Base-by-base conservation (phyloP, 2,888 invertebrate genomes). In the Adela reaumurella region DNA sequence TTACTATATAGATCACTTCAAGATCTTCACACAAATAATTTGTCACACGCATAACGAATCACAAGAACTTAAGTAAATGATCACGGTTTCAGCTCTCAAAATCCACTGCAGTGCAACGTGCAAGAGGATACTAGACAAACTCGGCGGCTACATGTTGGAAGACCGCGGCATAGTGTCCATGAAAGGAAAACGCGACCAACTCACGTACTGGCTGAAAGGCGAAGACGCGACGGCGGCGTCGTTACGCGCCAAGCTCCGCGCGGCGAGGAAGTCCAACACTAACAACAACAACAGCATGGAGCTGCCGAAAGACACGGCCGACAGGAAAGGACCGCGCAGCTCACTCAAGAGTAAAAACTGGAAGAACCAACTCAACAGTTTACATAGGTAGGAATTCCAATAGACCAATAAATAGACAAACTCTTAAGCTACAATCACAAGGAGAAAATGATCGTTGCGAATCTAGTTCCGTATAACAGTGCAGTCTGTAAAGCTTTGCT, bases 171-270 rank as follows among this genome's bases (percentile, higher is more conserved):
- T 89, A 24, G 83, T 92, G 3, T 74, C 86, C 2, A 88, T 93
- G 84, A 93, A 93, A 64, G 92, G 92, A 45, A 92, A 92, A 67
- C 89, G 90, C 0, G 90, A 91, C 43, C 87, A 90, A 63, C 70
- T 85, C 53, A 94, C 94, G 1, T 93, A 88, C 66, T 94, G 92
- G 92, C 68, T 94, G 41, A 69, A 87, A 4, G 92, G 91, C 0
- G 92, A 93, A 63, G 87, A 90, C 50, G 74, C 83, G 0, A 68
- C 72, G 5, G 81, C 83, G 43, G 81, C 85, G 19, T 74, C 80
- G 46, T 65, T 76, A 50, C 74, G 89, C 44, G 77, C 77, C 51
- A 70, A 73, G 49, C 80, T 80, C 55, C 71, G 84, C 29, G 68
- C 78, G 54, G 62, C 74, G 56, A 46, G 60, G 81, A 52, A 67